Conservation (phyloP, 2,888 invertebrate genomes). For the Agrotis clavis region DNA sequence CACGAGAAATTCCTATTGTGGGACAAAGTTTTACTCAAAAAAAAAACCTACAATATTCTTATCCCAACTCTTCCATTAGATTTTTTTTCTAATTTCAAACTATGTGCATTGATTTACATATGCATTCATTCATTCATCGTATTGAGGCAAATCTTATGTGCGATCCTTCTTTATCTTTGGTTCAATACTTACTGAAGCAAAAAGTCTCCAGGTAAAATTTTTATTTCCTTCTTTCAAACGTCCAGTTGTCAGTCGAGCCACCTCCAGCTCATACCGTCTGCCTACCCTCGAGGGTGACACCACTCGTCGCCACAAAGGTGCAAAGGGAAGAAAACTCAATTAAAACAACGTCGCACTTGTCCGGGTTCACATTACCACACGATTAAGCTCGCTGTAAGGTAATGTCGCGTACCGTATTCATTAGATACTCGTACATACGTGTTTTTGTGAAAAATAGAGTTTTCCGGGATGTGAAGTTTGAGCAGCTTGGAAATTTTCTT, state of each 20-base stretch:
- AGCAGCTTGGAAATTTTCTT: neutral
- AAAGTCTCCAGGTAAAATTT: neutral
- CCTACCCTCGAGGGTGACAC: constrained; percentile 71
- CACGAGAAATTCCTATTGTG: too few species aligned
- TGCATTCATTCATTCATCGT: too few species aligned
- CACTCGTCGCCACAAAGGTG: constrained; percentile 81
- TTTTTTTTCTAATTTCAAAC: too few species aligned
- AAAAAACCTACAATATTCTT: too few species aligned
- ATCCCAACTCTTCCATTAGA: too few species aligned
- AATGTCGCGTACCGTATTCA: constrained; percentile 51
- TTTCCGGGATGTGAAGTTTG: neutral
- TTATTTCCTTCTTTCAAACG: constrained; percentile 6
- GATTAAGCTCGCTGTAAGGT: constrained; percentile 75
- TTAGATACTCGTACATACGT: constrained; percentile 16
- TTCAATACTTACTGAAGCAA: neutral
- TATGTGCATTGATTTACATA: too few species aligned
- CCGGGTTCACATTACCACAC: constrained; percentile 79
- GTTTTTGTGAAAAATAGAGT: constrained; percentile 17
- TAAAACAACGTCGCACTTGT: constrained; percentile 81
- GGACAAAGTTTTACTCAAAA: too few species aligned
- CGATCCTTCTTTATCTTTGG: neutral
- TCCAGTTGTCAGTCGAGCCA: constrained; percentile 48
- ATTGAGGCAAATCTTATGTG: too few species aligned
- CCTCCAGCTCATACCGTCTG: constrained; percentile 53
- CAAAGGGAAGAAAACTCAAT: constrained; percentile 83